Base-by-base conservation (phyloP, 2,888 invertebrate genomes). In the Apodemia mormo region DNA sequence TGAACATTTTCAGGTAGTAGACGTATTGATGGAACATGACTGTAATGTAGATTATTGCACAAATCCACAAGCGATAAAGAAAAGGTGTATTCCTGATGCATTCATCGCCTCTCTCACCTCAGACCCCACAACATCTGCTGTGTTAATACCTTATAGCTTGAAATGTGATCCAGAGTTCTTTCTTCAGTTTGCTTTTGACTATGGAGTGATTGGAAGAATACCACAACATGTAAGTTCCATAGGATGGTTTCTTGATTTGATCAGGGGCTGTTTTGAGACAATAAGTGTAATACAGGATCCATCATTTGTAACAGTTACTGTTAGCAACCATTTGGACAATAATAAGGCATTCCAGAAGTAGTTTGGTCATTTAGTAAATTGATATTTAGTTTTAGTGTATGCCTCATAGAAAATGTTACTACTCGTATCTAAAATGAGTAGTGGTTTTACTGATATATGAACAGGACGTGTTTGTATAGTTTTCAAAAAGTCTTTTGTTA, bases 21-120 rank as follows among this genome's bases (percentile, higher is more conserved):
- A 86, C 72, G 87, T 93, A 77, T 82, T 94, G 3, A 76, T 85
- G 52, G 83, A 88, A 61, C 85, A 90, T 76, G 89, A 86, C 12
- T 91, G 92, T 72, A 84, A 94, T 81, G 85, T 93, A 49, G 94
- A 94, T 76, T 90, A 91, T 76, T 85, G 83, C 70, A 90, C 86
- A 72, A 73, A 79, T 37, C 58, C 72, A 54, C 65, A 74, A 22
- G 75, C 77, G 65, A 52, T 49, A 33, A 70, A 74, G 65, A 76
- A 76, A 8, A 74, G 76, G 5, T 77, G 78, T 58, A 79, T 93
- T 40, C 91, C 94, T 1, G 93, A 93, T 84, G 89, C 87, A 10
- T 88, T 94, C 67, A 74, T 88, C 30, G 88, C 89, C 37, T 85
- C 92, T 4, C 65, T 93, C 29, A 83, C 84, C 54, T 79, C 85